phyloP scores from a whole-genome alignment of 2,113 vertebrate genomes.

The Caracal caracal region DNA sequence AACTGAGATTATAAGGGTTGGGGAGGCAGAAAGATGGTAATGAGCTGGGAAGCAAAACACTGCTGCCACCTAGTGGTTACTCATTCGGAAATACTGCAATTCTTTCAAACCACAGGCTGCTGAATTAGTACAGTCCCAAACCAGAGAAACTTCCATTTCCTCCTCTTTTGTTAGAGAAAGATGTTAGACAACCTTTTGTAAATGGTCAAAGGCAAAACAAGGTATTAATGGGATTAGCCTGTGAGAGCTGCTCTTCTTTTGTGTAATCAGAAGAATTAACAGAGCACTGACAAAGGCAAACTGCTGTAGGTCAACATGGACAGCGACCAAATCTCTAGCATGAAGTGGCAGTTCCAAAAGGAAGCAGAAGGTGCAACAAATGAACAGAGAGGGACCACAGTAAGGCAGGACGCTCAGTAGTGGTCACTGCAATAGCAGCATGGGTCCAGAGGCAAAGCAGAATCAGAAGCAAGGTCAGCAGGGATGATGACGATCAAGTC shows the following conservation, averaged over 20 bases:
- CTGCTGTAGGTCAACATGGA: neutral
- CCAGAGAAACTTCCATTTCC: neutral
- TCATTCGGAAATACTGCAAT: neutral
- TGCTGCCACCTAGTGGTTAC: conserved; percentile 73
- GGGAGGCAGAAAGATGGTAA: neutral
- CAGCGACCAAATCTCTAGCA: neutral
- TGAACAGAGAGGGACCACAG: neutral
- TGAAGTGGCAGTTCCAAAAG: neutral
- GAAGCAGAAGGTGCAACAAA: neutral
- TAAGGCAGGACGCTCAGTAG: neutral
- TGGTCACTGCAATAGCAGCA: neutral
- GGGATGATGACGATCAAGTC: neutral
- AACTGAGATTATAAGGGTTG: neutral
- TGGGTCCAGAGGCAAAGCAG: neutral
- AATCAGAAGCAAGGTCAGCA: neutral
- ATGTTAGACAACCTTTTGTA: neutral
- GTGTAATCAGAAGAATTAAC: neutral
- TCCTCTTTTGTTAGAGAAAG: neutral
- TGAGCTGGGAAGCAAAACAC: neutral
- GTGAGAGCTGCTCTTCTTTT: neutral
- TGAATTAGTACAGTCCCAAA: neutral
- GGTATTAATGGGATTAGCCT: neutral
- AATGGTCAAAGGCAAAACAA: neutral
- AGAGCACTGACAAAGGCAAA: neutral
- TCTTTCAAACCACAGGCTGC: neutral